Evolutionary conservation across 2,888 invertebrate genomes (phyloP), one percentile per base, ranked within the genome.

Genomic region (Tipula helvola): DNA sequence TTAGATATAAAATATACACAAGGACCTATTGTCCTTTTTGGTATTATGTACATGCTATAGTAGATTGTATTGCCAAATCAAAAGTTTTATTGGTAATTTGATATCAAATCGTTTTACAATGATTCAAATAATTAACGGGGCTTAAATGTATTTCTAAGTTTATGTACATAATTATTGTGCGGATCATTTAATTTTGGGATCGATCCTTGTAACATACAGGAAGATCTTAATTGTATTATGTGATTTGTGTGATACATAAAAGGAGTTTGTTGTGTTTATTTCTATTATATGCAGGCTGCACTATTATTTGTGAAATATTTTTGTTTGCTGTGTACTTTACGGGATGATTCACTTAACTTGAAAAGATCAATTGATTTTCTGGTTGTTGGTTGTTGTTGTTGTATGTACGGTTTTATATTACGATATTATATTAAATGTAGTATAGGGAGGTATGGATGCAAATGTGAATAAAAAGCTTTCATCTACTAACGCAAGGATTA

Each of bases 151-250:
- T 39, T 39, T 28, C 1, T 28, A 28, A 28, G n/a, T 52, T 52
- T 52, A 52, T 28, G 28, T 28, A 39, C 7, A 39, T 7, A 5
- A 52, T 18, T 57, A 57, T 28, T 71, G 28, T 71, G 71, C 71
- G 71, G 71, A 71, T 71, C 71, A 71, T 71, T 71, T 71, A 71
- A 71, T 71, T 71, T 71, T 71, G 71, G 71, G 71, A 71, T 71
- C 71, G 71, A 39, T 39, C 39, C 5, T 39, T 3, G 3, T 52
- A n/a, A 28, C 28, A 13, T 10, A 71, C 71, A 71, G 71, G 71
- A 71, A 71, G 28, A 71, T 71, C 2, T 7, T 71, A 71, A 71
- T 71, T 71, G 18, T 71, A 10, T 71, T 71, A 71, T 71, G 28
- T 28, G 71, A 57, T 57, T 57, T 57, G 16, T 57, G 18, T 18